These are phyloP conservation scores for Prenolepis imparis DNA, from an alignment of 2,888 invertebrate genomes.

Conservation along the genomic window DNA sequence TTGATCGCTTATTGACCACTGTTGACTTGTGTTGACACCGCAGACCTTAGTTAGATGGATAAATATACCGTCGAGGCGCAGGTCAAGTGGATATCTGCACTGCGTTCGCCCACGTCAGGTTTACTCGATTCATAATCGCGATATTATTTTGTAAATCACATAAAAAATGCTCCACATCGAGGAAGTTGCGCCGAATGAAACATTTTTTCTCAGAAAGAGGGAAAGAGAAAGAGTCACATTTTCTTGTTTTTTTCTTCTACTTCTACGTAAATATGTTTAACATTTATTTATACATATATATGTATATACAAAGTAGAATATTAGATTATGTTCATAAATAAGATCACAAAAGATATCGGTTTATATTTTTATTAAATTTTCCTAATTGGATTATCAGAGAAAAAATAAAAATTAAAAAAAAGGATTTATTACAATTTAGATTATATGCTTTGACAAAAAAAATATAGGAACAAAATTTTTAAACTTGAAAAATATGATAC, in stretches of 20 bases:
- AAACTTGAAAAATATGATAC: not conserved
- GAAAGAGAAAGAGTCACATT: not conserved
- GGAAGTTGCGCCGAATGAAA: not conserved
- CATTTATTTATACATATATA: too few species aligned
- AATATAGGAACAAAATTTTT: not conserved
- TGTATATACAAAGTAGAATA: not conserved
- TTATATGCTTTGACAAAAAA: not conserved
- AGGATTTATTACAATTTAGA: not conserved
- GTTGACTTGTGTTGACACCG: conserved; percentile 86
- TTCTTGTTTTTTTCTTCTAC: not conserved
- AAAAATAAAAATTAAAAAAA: too few species aligned
- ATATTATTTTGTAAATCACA: conserved; percentile 47
- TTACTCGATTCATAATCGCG: conserved; percentile 64
- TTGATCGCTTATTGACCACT: conserved; percentile 86
- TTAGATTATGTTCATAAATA: not conserved
- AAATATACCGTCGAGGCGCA: conserved; percentile 82
- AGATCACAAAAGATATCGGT: not conserved
- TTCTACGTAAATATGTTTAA: not conserved
- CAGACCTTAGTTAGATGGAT: conserved; percentile 85
- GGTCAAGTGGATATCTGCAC: conserved; percentile 84
- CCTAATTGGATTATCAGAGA: not conserved
- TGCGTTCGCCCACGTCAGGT: conserved; percentile 81
- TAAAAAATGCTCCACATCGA: not conserved
- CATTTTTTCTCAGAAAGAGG: not conserved
- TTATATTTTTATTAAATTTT: not conserved